Evolutionary conservation across 2,888 invertebrate genomes (phyloP), one percentile per base, ranked within the genome.

Genomic region (Platerodrilus igneus): DNA sequence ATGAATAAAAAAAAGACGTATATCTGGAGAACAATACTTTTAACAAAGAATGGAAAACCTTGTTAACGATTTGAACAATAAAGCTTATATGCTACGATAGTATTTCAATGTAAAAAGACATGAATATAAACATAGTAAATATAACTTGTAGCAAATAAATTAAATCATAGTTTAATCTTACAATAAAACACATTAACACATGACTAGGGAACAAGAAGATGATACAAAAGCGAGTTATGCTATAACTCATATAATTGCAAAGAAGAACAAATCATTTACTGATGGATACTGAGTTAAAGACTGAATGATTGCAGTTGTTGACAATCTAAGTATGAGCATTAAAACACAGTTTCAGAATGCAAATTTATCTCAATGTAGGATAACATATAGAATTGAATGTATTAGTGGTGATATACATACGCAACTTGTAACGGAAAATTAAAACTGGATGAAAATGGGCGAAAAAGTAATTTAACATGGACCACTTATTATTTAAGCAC

Each of bases 311-410:
- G 23, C 10, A 23, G 10, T 13, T 7, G 3, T 10, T 23, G 10
- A 7, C 10, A 23, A 11, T 4, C 10, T 23, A 7, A 11, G 23
- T 9, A 10, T 7, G 3, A 13, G 13, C 10, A 23, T 23, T 7
- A 23, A 23, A 23, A 10, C 10, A 21, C 8, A 22, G 9, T 22
- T 22, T 22, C n/a, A 22, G 22, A 22, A 22, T 22, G 9, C 9
- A 22, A 22, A 10, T 22, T 22, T 22, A 22, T 22, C 5, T 22
- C 22, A 8, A 10, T 10, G 22, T 9, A 22, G n/a, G n/a, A 10
- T 22, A 22, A 10, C n/a, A 22, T 3, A 10, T 9, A 22, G 22
- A 22, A 22, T 22, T 22, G n/a, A n/a, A n/a, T n/a, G n/a, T n/a
- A n/a, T n/a, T n/a, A n/a, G n/a, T n/a, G n/a, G n/a, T n/a, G n/a